Evolutionary conservation across 2,888 invertebrate genomes (phyloP).

Genomic region (Stenodera caucasica): DNA sequence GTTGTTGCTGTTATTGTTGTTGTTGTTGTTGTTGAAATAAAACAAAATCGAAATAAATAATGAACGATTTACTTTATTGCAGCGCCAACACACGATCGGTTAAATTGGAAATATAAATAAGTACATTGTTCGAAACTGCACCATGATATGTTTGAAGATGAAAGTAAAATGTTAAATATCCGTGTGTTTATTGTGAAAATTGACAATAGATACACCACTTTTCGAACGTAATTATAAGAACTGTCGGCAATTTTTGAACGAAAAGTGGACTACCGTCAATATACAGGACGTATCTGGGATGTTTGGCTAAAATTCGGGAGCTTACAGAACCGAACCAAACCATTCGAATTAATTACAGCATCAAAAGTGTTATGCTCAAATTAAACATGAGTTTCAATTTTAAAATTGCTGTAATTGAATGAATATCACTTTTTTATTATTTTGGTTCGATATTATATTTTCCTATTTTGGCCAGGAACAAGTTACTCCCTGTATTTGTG

Average conservation of each 20-base stretch:
- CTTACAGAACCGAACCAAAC: too few species aligned
- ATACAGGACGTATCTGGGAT: not conserved
- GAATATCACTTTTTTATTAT: too few species aligned
- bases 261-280: too few species aligned
- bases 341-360: too few species aligned
- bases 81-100: conserved; percentile 54
- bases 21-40: conserved; percentile 33
- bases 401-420: too few species aligned
- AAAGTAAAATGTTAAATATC: conserved; percentile 31
- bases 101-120: conserved; percentile 43
- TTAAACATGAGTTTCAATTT: too few species aligned
- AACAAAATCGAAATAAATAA: conserved; percentile 46
- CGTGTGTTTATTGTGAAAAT: conserved; percentile 18
- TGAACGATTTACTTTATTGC: conserved; percentile 57
- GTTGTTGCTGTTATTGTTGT: too few species aligned
- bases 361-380: too few species aligned
- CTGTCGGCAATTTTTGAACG: too few species aligned
- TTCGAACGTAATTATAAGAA: too few species aligned
- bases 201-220: conserved; percentile 1
- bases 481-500: conserved; percentile 4
- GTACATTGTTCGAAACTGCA: conserved; percentile 33
- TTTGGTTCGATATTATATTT: too few species aligned
- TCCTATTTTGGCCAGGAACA: too few species aligned
- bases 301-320: not conserved
- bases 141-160: conserved; percentile 46